Evolutionary conservation across 2,113 vertebrate genomes (phyloP).

Genomic region (Elephantulus edwardii): DNA sequence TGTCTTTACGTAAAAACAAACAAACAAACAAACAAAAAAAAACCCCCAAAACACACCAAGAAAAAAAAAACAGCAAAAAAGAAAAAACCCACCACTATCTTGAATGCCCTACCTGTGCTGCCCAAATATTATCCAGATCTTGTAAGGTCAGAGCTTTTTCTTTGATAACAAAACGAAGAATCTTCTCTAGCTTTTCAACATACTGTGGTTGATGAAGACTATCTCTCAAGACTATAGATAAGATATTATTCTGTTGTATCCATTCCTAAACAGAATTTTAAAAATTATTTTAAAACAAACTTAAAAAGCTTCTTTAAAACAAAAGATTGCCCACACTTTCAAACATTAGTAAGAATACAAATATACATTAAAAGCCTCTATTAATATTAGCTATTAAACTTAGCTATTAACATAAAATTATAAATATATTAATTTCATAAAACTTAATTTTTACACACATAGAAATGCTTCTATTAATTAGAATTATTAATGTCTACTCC

Average conservation of each 20-base stretch:
- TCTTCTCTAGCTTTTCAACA: conserved; percentile 99
- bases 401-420: neutral
- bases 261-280: conserved; percentile 90
- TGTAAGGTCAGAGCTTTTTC: conserved; percentile 98
- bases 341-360: neutral
- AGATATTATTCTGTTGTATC: conserved; percentile 99
- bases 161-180: conserved; percentile 99
- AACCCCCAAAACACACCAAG: too few species aligned
- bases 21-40: too few species aligned
- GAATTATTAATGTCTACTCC: conserved; percentile 12
- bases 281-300: conserved; percentile 65
- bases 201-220: conserved; percentile 99
- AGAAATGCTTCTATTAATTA: conserved; percentile 26
- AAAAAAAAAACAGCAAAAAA: too few species aligned
- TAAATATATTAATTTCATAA: neutral
- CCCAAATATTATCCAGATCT: conserved; percentile 99
- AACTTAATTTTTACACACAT: neutral
- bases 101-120: conserved; percentile 91
- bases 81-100: too few species aligned
- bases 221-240: conserved; percentile 97
- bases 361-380: neutral
- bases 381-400: neutral
- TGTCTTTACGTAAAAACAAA: too few species aligned
- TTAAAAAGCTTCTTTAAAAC: neutral
- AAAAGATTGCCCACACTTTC: neutral